Percentiles rank a stretch among this genome's conserved stretches.
These are phyloP conservation scores for Catonia carolina DNA, from an alignment of 2,888 invertebrate genomes.

Conservation along the genomic window DNA sequence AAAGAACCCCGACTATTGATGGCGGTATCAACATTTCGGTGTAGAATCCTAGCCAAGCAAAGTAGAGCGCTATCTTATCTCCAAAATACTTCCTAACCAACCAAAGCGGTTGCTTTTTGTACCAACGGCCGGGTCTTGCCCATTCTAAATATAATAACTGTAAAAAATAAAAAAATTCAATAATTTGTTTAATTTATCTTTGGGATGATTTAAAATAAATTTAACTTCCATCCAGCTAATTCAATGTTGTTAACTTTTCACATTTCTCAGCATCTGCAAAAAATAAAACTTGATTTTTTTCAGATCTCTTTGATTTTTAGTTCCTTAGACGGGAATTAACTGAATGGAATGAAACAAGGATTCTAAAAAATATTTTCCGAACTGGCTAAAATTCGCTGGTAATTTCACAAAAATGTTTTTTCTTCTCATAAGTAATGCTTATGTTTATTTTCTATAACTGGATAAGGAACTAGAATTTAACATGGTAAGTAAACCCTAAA, in stretches of 20 bases:
- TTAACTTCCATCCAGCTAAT: background rate
- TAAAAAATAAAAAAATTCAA: too few relatives aligned
- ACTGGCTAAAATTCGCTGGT: too few relatives aligned
- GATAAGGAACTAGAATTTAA: too few relatives aligned
- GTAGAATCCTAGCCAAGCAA: slow-evolving; percentile 91
- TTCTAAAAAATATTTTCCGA: too few relatives aligned
- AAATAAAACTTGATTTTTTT: too few relatives aligned
- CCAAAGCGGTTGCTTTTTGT: slow-evolving; percentile 87
- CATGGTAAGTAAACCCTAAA: too few relatives aligned
- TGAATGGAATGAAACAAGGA: too few relatives aligned
- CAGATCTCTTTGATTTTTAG: too few relatives aligned
- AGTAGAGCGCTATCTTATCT: slow-evolving; percentile 84
- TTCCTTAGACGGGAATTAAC: too few relatives aligned
- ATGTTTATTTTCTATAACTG: too few relatives aligned
- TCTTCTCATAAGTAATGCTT: too few relatives aligned
- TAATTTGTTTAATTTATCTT: background rate
- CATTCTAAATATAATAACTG: slow-evolving; percentile 85
- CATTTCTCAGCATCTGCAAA: background rate
- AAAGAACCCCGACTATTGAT: slow-evolving; percentile 75
- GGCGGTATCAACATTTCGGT: slow-evolving; percentile 84
- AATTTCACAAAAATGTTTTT: too few relatives aligned
- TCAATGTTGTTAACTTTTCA: background rate
- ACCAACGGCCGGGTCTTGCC: slow-evolving; percentile 86
- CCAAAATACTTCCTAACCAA: slow-evolving; percentile 83
- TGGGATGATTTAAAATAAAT: background rate